These are phyloP conservation scores for Aspidiotus rigidus DNA, from an alignment of 2,888 invertebrate genomes.

Conservation along the genomic window DNA sequence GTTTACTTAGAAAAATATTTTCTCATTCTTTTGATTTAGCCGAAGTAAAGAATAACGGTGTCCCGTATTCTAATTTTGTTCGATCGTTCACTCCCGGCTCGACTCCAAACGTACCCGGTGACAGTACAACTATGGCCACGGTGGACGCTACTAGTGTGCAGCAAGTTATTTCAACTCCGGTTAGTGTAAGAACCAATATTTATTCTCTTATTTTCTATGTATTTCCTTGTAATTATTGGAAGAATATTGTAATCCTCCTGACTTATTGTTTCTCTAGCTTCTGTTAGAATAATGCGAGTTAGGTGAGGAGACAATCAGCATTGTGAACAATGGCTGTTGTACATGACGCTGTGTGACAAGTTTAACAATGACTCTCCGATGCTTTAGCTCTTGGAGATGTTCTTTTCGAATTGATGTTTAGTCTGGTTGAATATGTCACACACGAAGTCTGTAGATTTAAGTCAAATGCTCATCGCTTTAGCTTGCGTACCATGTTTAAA, in stretches of 20 bases:
- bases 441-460: slow-evolving; percentile 27
- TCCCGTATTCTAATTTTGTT: background rate
- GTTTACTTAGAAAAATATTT: too few relatives aligned
- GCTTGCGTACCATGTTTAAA: slow-evolving; percentile 23
- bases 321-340: slow-evolving; percentile 24
- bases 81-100: background rate
- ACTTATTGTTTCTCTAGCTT: slow-evolving; percentile 14
- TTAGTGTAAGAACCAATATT: background rate
- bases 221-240: background rate
- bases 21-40: too few relatives aligned
- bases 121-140: background rate
- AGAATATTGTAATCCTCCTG: background rate
- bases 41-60: background rate
- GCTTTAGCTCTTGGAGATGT: background rate
- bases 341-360: slow-evolving; percentile 29
- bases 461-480: slow-evolving; percentile 23
- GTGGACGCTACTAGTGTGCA: background rate
- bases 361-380: slow-evolving; percentile 7
- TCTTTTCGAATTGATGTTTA: background rate
- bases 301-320: slow-evolving; percentile 32
- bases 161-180: background rate
- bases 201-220: background rate
- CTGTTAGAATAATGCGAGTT: slow-evolving; percentile 21
- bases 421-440: slow-evolving; percentile 27
- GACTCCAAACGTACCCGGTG: background rate